Percentiles rank a stretch among this genome's conserved stretches.
Conservation (phyloP, 2,797 vertebrate genomes). For the Sandelia bainsii region DNA sequence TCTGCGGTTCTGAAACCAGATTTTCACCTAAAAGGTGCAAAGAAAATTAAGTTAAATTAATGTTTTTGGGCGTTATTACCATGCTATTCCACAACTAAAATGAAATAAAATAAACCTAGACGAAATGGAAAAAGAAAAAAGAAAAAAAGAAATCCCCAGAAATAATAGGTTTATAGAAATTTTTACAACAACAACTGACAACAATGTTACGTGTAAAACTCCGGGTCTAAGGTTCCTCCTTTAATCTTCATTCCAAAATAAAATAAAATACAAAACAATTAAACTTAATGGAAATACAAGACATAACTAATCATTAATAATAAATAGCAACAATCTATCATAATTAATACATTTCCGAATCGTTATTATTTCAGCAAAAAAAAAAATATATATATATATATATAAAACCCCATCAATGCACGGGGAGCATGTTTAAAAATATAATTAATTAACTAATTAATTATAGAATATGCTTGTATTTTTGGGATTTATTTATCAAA, state of each 20-base stretch:
- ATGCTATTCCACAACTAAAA: neutral
- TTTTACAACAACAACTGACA: too few relatives aligned
- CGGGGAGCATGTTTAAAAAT: neutral
- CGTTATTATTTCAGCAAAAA: too few relatives aligned
- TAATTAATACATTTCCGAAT: too few relatives aligned
- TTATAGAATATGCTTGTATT: neutral
- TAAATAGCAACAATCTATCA: neutral
- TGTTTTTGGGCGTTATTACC: neutral
- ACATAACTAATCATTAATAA: neutral
- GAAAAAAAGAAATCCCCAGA: too few relatives aligned
- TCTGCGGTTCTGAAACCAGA: conserved; percentile 97
- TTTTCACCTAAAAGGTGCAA: conserved; percentile 88
- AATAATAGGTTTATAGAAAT: too few relatives aligned
- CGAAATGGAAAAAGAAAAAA: neutral
- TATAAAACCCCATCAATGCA: neutral
- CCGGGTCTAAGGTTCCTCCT: neutral
- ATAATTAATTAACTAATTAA: neutral
- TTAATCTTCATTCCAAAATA: neutral
- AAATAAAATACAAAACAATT: neutral
- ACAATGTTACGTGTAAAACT: too few relatives aligned
- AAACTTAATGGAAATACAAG: neutral
- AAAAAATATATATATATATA: too few relatives aligned
- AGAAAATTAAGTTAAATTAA: conserved; percentile 2
- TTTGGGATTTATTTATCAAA: neutral
- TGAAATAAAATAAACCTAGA: neutral